A percentile compares a stretch with the other conserved stretches of the same genome.
phyloP scores from a whole-genome alignment of 2,113 vertebrate species.

The Xenus cinereus region DNA sequence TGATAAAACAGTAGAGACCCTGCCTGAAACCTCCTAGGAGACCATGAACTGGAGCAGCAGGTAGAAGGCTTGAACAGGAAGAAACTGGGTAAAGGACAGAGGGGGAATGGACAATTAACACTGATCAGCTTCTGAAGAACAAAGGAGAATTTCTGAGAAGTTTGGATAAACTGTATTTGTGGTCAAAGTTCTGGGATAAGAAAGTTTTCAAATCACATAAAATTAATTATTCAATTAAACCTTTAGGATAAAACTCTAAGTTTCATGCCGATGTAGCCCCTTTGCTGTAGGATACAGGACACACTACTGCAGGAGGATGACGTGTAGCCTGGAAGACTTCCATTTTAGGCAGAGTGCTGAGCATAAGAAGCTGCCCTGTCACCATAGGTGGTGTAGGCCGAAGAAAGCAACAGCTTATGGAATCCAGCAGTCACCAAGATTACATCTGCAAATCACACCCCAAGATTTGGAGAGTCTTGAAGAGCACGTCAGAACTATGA shows the following conservation, averaged over 20 bases:
- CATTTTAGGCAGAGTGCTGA: too few relatives aligned
- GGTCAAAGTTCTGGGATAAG: not conserved
- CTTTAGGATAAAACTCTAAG: not conserved
- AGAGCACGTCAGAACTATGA: rapidly evolving
- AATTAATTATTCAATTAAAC: not conserved
- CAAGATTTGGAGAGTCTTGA: not conserved
- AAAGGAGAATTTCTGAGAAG: not conserved
- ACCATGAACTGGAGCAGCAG: not conserved
- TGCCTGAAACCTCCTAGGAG: not conserved
- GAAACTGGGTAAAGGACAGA: not conserved
- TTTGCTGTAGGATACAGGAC: not conserved
- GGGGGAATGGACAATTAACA: not conserved
- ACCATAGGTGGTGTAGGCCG: not conserved
- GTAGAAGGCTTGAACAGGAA: not conserved
- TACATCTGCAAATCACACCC: not conserved
- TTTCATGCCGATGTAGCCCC: not conserved
- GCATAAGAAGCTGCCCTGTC: not conserved
- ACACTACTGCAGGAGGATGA: not conserved
- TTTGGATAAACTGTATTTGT: not conserved
- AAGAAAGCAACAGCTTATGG: not conserved
- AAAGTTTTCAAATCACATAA: not conserved
- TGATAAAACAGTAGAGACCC: not conserved
- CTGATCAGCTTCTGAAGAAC: not conserved
- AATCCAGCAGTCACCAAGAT: not conserved
- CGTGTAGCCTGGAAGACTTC: not conserved